Conservation (phyloP, 23 tunicate species). For the Halocynthia roretzi region DNA sequence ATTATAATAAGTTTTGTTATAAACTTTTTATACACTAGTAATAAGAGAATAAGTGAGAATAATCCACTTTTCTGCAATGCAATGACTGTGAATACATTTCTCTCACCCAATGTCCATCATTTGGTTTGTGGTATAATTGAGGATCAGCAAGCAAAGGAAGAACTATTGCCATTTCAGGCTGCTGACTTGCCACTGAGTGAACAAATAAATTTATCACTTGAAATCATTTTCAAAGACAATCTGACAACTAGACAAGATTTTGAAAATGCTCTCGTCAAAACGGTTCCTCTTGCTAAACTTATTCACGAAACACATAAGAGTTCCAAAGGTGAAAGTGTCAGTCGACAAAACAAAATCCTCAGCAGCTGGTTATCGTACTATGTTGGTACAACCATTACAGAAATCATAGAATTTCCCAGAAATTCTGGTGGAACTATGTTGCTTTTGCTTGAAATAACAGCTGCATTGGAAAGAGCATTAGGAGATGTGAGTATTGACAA, state of each 20-base stretch:
- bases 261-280: background rate
- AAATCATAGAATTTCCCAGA: too few relatives aligned
- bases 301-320: background rate
- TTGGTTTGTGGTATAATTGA: constrained; percentile 4
- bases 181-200: background rate
- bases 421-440: background rate
- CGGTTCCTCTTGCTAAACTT: constrained; percentile 1
- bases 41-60: too few relatives aligned
- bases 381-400: too few relatives aligned
- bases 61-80: too few relatives aligned
- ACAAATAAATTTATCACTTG: too few relatives aligned
- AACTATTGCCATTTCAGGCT: background rate
- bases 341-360: too few relatives aligned
- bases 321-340: too few relatives aligned
- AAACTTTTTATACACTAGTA: too few relatives aligned
- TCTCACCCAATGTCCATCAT: constrained; percentile 24
- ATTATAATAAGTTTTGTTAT: too few relatives aligned
- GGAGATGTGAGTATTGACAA: constrained; percentile 21
- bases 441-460: constrained; percentile 6
- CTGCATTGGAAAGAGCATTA: constrained; percentile 28
- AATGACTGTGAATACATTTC: background rate
- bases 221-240: background rate
- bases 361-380: too few relatives aligned
- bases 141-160: too few relatives aligned
- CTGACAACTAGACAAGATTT: constrained; percentile 1